Evolutionary conservation across 2,113 vertebrate species (phyloP), one percentile per base, ranked within the genome.

Genomic region (Tauraco erythrolophus): DNA sequence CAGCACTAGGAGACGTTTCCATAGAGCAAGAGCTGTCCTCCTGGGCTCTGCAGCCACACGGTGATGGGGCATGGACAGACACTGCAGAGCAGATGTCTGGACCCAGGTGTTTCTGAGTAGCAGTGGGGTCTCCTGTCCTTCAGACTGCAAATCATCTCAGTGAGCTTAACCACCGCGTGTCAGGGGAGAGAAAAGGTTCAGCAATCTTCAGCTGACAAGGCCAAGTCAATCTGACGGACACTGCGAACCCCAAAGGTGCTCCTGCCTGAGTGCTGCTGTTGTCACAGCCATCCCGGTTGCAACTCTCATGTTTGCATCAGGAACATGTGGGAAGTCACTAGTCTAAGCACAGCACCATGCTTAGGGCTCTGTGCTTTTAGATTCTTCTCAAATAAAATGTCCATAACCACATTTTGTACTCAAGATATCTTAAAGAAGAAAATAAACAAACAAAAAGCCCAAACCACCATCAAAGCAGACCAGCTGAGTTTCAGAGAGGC

Each of bases 21-120:
- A 7, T 22, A 46, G 54, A 61, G 24, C 71, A 22, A 0, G 3
- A 81, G 68, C 45, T 68, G 76, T 37, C 54, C 68, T 56, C 22
- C 30, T 0, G 2, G 41, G 30, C 30, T 41, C 41, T 19, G 31
- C 1, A 0, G 27, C 35, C 39, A 19, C 2, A 0, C 10, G 14
- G 54, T 3, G 16, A 57, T 3, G 31, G 30, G 69, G 11, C 60
- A 60, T 0, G 0, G 21, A 15, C 33, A 66, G 37, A 11, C 4
- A 2, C 31, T 39, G 4, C 8, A 9, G 30, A 86, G n/a, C 25
- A 37, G 61, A 69, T 22, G 14, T 35, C 61, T 48, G 39, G 68
- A 39, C 60, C 10, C 3, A 2, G 48, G 35, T 23, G 31, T 48
- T 81, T 50, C 61, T 9, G 46, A 48, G 48, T 30, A 61, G 53